phyloP scores from a whole-genome alignment of 2,113 vertebrate species.

The Mola mola region DNA sequence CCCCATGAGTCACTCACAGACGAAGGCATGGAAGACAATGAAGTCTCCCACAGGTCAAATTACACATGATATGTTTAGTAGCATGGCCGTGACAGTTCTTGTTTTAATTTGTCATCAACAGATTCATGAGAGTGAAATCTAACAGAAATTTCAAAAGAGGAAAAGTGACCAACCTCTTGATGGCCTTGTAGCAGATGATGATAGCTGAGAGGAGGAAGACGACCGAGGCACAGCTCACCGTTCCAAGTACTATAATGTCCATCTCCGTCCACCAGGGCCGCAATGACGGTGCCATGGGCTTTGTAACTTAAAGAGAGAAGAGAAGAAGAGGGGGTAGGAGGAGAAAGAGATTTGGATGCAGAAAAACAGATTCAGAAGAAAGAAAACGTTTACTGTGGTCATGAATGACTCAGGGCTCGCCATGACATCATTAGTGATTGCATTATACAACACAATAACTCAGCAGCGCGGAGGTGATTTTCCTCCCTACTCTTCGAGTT shows the following conservation, averaged over 20 bases:
- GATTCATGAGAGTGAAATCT: not conserved
- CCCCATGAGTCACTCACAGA: constrained; percentile 7
- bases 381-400: not conserved
- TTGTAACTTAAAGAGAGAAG: constrained; percentile 79
- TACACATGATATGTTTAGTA: constrained; percentile 26
- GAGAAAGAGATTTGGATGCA: constrained; percentile 26
- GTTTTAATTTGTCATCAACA: constrained; percentile 20
- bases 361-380: constrained; percentile 19
- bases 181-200: constrained; percentile 99
- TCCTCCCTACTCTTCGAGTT: constrained; percentile 20
- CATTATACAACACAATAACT: constrained; percentile 31
- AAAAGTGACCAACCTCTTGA: constrained; percentile 89
- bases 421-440: no score
- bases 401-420: no score
- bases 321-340: constrained; percentile 5
- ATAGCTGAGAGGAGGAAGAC: constrained; percentile 91
- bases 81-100: constrained; percentile 12
- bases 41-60: constrained; percentile 19
- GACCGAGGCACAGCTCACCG: constrained; percentile 87
- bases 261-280: constrained; percentile 94
- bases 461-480: constrained; percentile 20
- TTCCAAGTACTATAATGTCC: constrained; percentile 87
- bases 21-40: constrained; percentile 1
- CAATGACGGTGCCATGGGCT: constrained; percentile 83
- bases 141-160: not conserved